Percentiles rank a stretch among this genome's conserved stretches.
Evolutionary conservation across 1,140 invertebrate species (phyloP).

Genomic region (Scylla paramamosain): DNA sequence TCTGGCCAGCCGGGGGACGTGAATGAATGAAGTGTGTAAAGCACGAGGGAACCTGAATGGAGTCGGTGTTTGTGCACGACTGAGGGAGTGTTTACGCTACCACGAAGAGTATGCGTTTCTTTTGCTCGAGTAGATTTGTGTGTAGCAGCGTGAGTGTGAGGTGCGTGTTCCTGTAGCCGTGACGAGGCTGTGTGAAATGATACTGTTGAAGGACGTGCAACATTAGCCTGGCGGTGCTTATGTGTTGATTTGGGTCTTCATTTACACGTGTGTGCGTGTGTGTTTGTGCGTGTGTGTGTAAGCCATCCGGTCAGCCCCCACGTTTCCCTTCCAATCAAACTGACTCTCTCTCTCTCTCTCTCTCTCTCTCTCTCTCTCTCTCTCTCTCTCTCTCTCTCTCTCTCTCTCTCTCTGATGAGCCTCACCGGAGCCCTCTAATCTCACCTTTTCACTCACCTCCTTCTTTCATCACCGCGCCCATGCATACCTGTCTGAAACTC

Average conservation of each 20-base stretch:
- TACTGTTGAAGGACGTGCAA: neutral
- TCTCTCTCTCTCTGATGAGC: neutral
- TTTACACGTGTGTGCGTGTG: conserved; percentile 21
- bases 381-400: neutral
- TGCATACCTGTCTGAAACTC: neutral
- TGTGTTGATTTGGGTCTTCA: neutral
- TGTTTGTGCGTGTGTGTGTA: conserved; percentile 9
- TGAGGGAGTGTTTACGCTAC: neutral
- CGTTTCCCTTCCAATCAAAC: neutral
- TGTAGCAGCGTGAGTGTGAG: neutral
- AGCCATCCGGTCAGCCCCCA: neutral
- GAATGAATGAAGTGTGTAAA: conserved; percentile 23
- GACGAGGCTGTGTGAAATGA: neutral
- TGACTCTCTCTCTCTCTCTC: neutral
- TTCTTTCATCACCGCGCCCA: neutral
- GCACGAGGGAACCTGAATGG: neutral
- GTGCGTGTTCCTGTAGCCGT: neutral
- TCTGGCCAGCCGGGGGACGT: neutral
- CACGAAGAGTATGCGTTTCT: conserved; percentile 13
- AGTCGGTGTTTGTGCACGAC: neutral
- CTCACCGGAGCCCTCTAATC: neutral
- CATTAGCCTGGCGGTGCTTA: neutral
- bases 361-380: neutral
- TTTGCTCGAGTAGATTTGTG: neutral
- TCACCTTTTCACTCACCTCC: neutral